Base-by-base conservation (phyloP, 1,140 invertebrate genomes). In the Tetranychus cinnabarinus region DNA sequence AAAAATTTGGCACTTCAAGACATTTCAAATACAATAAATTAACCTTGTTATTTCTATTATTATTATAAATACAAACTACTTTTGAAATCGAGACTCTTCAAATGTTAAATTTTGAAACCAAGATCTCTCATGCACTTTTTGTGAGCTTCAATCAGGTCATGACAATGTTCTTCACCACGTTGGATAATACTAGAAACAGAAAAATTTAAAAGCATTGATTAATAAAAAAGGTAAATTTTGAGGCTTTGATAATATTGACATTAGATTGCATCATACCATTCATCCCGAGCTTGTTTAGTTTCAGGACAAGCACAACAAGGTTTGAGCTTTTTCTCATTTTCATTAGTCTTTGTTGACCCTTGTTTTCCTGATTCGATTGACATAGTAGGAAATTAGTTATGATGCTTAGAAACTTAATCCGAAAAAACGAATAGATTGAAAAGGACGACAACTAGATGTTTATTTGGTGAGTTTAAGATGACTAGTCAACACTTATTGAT, bases 221-320 rank as follows among this genome's bases (percentile, higher is more conserved):
- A 6, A 37, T 50, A 10, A 36, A 39, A 8, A 31, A 15, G 63
- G 3, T 33, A 5, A 56, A 60, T 45, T 23, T 4, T 36, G 15
- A 56, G 0, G 45, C 45, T 46, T 31, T 31, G 31, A 31, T 33
- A 52, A 52, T 8, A 33, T 62, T 45, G 45, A 23, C 23, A 23
- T 23, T 23, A 34, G 12, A 45, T 6, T 5, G 34, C 15, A 10
- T 69, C 76, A 77, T 78, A 93, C 88, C 91, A 97, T 64, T 81
- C 79, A 77, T 97, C 91, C 68, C 91, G 76, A 35, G 75, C 80
- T 75, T 81, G 81, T 73, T 91, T 96, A 0, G 92, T 97, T 77
- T 97, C 92, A 1, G 91, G 92, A 76, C 93, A 97, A 56, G 91
- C 91, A 77, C 93, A 97, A 69, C 92, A 97, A 23, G 93, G 84